Percentiles rank a stretch among this genome's conserved stretches.
These are phyloP conservation scores for Lagocephalus sceleratus DNA, from an alignment of 2,797 vertebrate species.

Conservation along the genomic window DNA sequence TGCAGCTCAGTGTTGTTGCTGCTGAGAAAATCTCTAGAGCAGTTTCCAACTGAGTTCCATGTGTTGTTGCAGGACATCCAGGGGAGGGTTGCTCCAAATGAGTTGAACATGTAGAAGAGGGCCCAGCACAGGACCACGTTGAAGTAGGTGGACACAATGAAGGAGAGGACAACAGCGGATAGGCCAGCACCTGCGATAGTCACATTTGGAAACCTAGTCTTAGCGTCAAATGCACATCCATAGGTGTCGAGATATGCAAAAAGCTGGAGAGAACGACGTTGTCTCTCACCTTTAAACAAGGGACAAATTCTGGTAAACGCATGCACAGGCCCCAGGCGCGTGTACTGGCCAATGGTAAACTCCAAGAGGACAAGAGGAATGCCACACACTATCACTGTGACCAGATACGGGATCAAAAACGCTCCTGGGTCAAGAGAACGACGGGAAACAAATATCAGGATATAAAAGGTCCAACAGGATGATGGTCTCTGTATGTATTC, in stretches of 20 bases:
- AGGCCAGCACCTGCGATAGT: slow-evolving; percentile 73
- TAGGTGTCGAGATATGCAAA: neutral
- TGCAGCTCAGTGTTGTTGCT: slow-evolving; percentile 63
- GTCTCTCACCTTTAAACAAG: slow-evolving; percentile 77
- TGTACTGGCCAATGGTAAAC: slow-evolving; percentile 76
- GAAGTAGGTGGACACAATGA: slow-evolving; percentile 75
- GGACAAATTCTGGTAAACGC: slow-evolving; percentile 74
- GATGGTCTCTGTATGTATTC: too few relatives aligned
- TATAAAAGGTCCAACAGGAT: too few relatives aligned
- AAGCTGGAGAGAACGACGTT: neutral
- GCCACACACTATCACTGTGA: slow-evolving; percentile 76
- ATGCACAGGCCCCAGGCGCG: slow-evolving; percentile 72
- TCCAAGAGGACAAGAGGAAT: slow-evolving; percentile 78
- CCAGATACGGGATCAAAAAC: slow-evolving; percentile 75
- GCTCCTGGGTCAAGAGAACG: slow-evolving; percentile 64
- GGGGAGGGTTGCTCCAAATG: slow-evolving; percentile 65
- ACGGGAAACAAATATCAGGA: neutral
- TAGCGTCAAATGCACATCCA: too few relatives aligned
- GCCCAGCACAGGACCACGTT: slow-evolving; percentile 78
- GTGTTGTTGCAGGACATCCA: slow-evolving; percentile 79
- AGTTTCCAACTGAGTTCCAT: slow-evolving; percentile 70
- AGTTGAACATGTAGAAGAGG: slow-evolving; percentile 75
- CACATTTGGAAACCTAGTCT: too few relatives aligned
- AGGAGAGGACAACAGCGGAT: slow-evolving; percentile 76
- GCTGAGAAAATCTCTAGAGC: slow-evolving; percentile 68